These are phyloP conservation scores for Callinectes sapidus DNA, from an alignment of 2,888 invertebrate genomes.

Conservation along the genomic window DNA sequence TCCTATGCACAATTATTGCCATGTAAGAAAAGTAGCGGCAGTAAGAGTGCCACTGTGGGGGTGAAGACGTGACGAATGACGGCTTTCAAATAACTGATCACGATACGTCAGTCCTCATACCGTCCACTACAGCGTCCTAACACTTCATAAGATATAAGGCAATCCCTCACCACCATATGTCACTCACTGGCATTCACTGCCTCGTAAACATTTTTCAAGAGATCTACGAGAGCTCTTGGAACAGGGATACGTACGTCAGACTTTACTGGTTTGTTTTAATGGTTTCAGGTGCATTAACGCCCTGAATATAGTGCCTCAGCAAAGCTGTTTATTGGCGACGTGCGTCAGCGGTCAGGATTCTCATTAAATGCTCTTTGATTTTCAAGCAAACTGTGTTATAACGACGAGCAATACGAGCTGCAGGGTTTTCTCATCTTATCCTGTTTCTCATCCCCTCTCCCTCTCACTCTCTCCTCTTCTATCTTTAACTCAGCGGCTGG, in stretches of 20 bases:
- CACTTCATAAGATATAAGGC: background rate
- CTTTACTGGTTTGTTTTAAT: background rate
- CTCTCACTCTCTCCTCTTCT: constrained; percentile 8
- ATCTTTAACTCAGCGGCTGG: background rate
- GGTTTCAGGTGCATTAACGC: constrained; percentile 2
- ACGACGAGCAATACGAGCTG: background rate
- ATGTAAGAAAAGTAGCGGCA: background rate
- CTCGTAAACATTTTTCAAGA: constrained; percentile 28
- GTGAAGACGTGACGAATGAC: background rate
- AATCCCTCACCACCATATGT: background rate
- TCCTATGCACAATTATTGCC: background rate
- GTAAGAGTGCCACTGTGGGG: background rate
- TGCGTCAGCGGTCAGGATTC: constrained; percentile 1
- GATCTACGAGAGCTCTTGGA: constrained; percentile 3
- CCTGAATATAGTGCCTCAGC: background rate
- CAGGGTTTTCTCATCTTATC: too few relatives aligned
- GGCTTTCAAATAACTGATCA: background rate
- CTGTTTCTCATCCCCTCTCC: background rate
- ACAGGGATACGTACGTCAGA: background rate
- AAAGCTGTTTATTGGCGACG: background rate
- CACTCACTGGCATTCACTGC: background rate
- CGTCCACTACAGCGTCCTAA: background rate
- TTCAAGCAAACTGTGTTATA: background rate
- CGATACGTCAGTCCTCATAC: background rate
- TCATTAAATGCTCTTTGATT: background rate